These are phyloP conservation scores for Pseudorhiza aurosa DNA, from an alignment of 30 jellyfish, hydroid and myxozoan genomes.

Conservation along the genomic window DNA sequence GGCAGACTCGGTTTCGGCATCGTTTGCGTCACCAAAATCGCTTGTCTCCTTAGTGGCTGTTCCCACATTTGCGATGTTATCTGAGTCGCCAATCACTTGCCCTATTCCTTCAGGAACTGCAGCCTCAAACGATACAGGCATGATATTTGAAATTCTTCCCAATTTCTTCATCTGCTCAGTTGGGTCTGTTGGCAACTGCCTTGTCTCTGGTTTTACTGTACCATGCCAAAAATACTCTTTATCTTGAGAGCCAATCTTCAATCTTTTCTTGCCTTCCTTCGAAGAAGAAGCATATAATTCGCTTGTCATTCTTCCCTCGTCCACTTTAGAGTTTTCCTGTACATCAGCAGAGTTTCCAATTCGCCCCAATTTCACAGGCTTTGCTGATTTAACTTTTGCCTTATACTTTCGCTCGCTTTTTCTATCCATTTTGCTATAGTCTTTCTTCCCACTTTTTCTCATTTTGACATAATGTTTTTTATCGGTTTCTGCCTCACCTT, in stretches of 20 bases:
- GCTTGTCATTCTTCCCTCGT: conserved; percentile 37
- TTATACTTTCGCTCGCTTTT: background rate
- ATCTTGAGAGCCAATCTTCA: conserved; percentile 7
- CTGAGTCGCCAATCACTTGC: conserved; percentile 38
- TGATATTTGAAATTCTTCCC: conserved; percentile 48
- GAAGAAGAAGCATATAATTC: background rate
- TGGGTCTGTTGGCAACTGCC: conserved; percentile 75
- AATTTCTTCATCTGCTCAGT: conserved; percentile 48
- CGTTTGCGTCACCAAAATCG: background rate
- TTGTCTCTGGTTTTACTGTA: conserved; percentile 65
- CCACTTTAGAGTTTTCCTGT: conserved; percentile 13
- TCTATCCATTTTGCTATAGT: background rate
- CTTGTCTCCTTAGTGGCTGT: conserved; percentile 13
- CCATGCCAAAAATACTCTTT: conserved; percentile 73
- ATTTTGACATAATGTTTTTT: background rate
- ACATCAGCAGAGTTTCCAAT: background rate
- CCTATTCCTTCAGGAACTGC: conserved; percentile 31
- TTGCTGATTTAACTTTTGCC: background rate
- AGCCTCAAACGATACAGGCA: conserved; percentile 27
- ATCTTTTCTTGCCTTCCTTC: background rate
- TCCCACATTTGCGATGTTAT: conserved; percentile 57
- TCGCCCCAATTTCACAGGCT: background rate
- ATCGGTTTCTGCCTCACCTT: background rate
- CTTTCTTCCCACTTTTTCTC: background rate
- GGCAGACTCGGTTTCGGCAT: background rate